phyloP scores from a whole-genome alignment of 2,797 vertebrate species.

The Perodicticus potto region DNA sequence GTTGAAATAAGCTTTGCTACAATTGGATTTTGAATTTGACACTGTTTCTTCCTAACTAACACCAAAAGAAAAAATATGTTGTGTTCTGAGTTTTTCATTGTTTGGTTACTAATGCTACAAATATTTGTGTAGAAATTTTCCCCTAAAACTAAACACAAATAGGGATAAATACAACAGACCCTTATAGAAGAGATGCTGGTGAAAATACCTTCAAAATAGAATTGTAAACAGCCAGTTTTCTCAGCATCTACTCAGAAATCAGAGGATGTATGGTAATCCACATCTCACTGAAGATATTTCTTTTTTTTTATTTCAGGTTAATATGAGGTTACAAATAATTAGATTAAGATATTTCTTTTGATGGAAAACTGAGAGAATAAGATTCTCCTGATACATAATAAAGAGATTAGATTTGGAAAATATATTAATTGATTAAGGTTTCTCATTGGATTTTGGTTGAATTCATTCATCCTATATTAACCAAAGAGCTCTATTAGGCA shows the following conservation, averaged over 20 bases:
- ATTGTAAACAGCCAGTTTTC: not conserved
- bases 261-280: not conserved
- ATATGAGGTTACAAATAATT: too few species aligned
- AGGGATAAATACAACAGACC: not conserved
- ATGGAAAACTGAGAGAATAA: not conserved
- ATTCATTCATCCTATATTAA: not conserved
- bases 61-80: not conserved
- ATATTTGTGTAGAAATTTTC: not conserved
- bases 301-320: not conserved
- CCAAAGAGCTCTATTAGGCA: not conserved
- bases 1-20: not conserved
- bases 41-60: not conserved
- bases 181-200: not conserved
- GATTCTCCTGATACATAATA: not conserved
- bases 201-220: not conserved
- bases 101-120: not conserved
- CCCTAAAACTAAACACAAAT: not conserved
- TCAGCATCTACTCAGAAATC: not conserved
- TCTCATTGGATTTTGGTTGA: not conserved
- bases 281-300: not conserved
- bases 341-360: not conserved
- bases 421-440: not conserved
- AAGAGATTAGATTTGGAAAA: not conserved
- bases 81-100: constrained; percentile 21
- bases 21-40: not conserved